Base-by-base conservation (phyloP, 53 echinoderm and acorn worm species). In the Pentamera pediparva region DNA sequence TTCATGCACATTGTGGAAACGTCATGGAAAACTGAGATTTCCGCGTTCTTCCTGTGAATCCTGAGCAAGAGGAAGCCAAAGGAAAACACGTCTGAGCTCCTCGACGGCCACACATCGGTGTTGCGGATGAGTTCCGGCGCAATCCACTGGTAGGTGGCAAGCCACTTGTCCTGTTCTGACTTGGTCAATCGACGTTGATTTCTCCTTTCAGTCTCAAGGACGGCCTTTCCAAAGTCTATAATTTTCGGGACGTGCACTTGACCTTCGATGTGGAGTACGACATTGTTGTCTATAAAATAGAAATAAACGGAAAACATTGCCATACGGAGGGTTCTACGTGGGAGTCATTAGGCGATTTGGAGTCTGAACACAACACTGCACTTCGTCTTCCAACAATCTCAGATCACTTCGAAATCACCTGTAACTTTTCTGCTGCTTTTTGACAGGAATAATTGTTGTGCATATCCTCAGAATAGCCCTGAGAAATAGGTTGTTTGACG, bases 201-300 rank as follows among this genome's bases (percentile, higher is more conserved):
- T 22, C 12, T 6, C 21, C 6, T 55, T 55, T 55, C 56, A 55
- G 6, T 55, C 21, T 55, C 56, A 10, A 10, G 6, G 56, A 55
- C 26, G 24, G 58, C 58, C 58, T 58, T 58, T 58, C 58, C 58
- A 58, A 58, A 58, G 58, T 58, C 58, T 13, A 58, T 58, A 25
- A 4, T 26, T 58, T 58, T 58, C 2, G 58, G 58, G 3, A 24
- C 6, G 28, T 58, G 28, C 28, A 3, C 28, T 2, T 58, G 13
- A 13, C 28, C 27, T 24, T 58, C 58, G 28, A 6, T 2, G 24
- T 58, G 58, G 13, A 58, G 27, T 3, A 58, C 24, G 58, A 58
- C 58, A 26, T 58, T 58, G 6, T 58, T 29, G 6, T 58, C 58
- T 58, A 29, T 13, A 58, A n/a, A 58, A 29, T 25, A 27, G 28